Base-by-base conservation (phyloP, 2,888 invertebrate species). In the Lobophora halterata region DNA sequence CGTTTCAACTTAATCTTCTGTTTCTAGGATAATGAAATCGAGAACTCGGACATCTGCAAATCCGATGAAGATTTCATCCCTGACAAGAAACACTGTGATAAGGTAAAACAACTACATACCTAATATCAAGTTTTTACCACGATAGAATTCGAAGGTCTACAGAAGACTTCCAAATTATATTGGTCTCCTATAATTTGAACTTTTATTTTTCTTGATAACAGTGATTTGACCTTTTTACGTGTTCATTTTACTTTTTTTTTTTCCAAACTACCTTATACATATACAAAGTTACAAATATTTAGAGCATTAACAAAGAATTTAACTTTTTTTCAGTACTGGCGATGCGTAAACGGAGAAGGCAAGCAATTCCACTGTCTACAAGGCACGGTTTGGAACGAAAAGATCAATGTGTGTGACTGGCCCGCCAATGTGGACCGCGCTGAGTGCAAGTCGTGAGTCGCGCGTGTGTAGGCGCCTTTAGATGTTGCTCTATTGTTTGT, bases 261-360 rank as follows among this genome's bases (percentile, higher is more conserved):
- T n/a, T n/a, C n/a, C n/a, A n/a, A n/a, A n/a, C n/a, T n/a, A n/a
- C n/a, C n/a, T n/a, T n/a, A n/a, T n/a, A n/a, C n/a, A n/a, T n/a
- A n/a, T n/a, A n/a, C n/a, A n/a, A n/a, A n/a, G 17, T 25, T 25
- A 26, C 30, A 30, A 31, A 29, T 6, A 8, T 17, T 36, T n/a
- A n/a, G n/a, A 23, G 24, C 25, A 24, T 30, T 17, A 26, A 23
- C 7, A 23, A 6, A 5, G 5, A 3, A 5, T 5, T 5, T 17
- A 2, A 17, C 5, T 48, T 52, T 55, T 32, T 52, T 65, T 62
- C 29, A 96, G 95, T 97, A 95, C 63, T 96, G 94, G 85, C 92
- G 95, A 44, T 97, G 97, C 68, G 93, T 93, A 10, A 92, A 95
- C 68, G 95, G 94, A 3, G 91, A 92, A 62, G 91, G 93, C 2